Evolutionary conservation across 2,113 vertebrate species (phyloP).

Genomic region (Paramisgurnus dabryanus): DNA sequence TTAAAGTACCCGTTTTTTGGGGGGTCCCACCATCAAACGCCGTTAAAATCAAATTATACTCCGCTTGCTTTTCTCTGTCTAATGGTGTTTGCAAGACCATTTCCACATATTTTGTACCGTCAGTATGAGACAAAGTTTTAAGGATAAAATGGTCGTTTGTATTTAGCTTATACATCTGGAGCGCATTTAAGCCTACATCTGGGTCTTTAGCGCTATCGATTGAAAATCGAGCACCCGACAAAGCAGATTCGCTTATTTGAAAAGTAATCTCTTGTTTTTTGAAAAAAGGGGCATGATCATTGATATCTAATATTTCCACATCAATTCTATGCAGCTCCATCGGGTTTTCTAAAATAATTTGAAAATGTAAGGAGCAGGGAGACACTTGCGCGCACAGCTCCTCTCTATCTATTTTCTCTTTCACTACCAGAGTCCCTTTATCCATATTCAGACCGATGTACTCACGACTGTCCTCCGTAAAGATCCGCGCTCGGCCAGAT

Average conservation of each 20-base stretch:
- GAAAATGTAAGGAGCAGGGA: slow-evolving; percentile 60
- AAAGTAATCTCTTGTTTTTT: slow-evolving; percentile 62
- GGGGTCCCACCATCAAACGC: slow-evolving; percentile 73
- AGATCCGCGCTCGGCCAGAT: slow-evolving; percentile 73
- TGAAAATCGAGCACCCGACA: slow-evolving; percentile 19
- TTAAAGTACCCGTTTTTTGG: slow-evolving; percentile 64
- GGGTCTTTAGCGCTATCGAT: slow-evolving; percentile 69
- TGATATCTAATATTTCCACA: slow-evolving; percentile 73
- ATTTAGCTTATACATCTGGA: slow-evolving; percentile 71
- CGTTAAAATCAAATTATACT: slow-evolving; percentile 65
- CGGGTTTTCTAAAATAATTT: slow-evolving; percentile 65
- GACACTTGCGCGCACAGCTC: slow-evolving; percentile 55
- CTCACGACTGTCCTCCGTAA: slow-evolving; percentile 73
- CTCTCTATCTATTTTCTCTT: slow-evolving; percentile 64
- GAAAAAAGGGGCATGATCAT: slow-evolving; percentile 70
- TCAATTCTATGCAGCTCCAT: slow-evolving; percentile 66
- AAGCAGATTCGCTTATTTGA: slow-evolving; percentile 67
- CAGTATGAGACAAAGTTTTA: slow-evolving; percentile 61
- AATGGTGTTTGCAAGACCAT: slow-evolving; percentile 69
- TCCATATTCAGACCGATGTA: slow-evolving; percentile 70
- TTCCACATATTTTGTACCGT: slow-evolving; percentile 73
- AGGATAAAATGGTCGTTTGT: slow-evolving; percentile 70
- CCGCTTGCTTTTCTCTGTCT: slow-evolving; percentile 69
- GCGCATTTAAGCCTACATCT: slow-evolving; percentile 69
- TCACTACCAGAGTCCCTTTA: slow-evolving; percentile 62